Base-by-base conservation (phyloP, 2,797 vertebrate species). In the Thunnus albacares region DNA sequence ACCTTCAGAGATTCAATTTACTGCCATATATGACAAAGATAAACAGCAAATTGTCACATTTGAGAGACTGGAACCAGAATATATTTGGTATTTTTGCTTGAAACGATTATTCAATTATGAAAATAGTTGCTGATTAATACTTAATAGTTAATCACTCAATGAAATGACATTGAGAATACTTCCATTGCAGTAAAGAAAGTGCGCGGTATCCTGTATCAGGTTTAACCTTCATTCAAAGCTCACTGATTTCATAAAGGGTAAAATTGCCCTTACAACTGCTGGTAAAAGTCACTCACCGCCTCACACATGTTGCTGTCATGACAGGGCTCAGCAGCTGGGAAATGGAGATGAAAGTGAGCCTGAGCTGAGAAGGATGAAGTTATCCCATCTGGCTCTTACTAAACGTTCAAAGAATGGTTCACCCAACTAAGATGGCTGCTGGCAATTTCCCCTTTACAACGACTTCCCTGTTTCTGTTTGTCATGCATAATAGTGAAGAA, bases 291-390 rank as follows among this genome's bases (percentile, higher is more conserved):
- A 47, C 41, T 66, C 47, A 11, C n/a, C 4, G 12, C 52, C 69
- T 49, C 9, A 9, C 58, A 66, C 71, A 62, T 52, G 78, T 52
- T 41, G 47, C 43, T 1, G 41, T 62, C 78, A 68, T 73, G 78
- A 64, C 66, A 24, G 52, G 4, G 5, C 56, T 26, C 24, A 30
- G 28, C 75, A 65, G 70, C 72, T 14, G 45, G 73, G 77, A 52
- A 51, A 71, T 55, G 68, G 60, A 77, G 75, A 83, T 70, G 83
- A 87, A 78, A 78, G 67, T 10, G 61, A 75, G 58, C 20, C 22
- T 1, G 47, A 66, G 70, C 3, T 47, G 59, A 74, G 47, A 3
- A 51, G 66, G 53, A 64, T 56, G 75, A 73, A 51, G 73, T 38
- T 51, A 20, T 71, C 64, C 68, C 52, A 7, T 78, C 33, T 65